phyloP scores from a whole-genome alignment of 2,113 vertebrate genomes.

The Grus americana region DNA sequence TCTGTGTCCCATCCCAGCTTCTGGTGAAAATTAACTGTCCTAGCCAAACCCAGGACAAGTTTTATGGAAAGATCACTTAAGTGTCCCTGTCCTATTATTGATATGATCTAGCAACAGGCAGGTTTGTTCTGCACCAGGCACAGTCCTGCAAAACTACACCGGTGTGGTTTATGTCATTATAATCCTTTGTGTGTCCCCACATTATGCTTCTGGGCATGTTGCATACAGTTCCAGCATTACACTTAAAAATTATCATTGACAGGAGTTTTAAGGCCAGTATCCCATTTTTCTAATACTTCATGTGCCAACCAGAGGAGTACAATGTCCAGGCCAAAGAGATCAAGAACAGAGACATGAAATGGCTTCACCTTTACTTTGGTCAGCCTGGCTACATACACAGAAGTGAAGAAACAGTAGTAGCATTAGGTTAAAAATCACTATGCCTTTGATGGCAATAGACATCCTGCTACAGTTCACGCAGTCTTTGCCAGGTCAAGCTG shows the following conservation, averaged over 20 bases:
- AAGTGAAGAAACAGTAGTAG: not conserved
- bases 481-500: not conserved
- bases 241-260: not conserved
- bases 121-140: not conserved
- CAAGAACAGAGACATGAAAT: not conserved
- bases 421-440: not conserved
- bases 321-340: not conserved
- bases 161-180: not conserved
- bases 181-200: not conserved
- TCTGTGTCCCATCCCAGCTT: too few relatives aligned
- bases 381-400: not conserved
- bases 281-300: not conserved
- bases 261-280: not conserved
- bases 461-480: not conserved
- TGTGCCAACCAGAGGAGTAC: not conserved
- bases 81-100: too few relatives aligned
- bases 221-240: not conserved
- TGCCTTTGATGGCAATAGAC: not conserved
- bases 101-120: not conserved
- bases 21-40: too few relatives aligned
- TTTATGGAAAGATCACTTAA: not conserved
- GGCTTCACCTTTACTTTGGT: not conserved
- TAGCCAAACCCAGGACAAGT: too few relatives aligned
- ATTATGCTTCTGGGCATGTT: not conserved
- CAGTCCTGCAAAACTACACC: not conserved